Evolutionary conservation across 2,888 invertebrate genomes (phyloP).

Genomic region (Ectemnius cavifrons): DNA sequence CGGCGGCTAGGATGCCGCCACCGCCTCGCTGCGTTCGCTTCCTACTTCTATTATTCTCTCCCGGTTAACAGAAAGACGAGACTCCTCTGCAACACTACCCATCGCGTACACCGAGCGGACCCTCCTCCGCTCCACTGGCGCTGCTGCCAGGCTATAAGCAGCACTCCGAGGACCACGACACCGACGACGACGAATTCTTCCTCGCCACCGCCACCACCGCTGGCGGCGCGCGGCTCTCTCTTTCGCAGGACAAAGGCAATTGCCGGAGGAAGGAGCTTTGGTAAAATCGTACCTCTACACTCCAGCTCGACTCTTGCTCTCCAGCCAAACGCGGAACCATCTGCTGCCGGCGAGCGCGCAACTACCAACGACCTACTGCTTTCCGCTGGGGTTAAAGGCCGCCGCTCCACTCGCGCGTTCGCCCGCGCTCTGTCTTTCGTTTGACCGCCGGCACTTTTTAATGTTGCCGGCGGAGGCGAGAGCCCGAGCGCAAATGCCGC

Average conservation of each 20-base stretch:
- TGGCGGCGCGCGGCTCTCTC: constrained; percentile 18
- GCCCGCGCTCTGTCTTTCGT: constrained; percentile 8
- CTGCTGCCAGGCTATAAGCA: neutral
- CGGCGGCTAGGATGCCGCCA: constrained; percentile 28
- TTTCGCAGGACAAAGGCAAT: constrained; percentile 44
- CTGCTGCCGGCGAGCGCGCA: constrained; percentile 1
- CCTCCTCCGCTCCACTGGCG: constrained; percentile 13
- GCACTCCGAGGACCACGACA: neutral
- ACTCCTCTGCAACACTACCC: constrained; percentile 12
- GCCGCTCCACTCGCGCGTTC: neutral
- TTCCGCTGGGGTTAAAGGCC: constrained; percentile 5
- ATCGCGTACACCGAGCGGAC: constrained; percentile 15
- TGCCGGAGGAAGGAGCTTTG: constrained; percentile 24
- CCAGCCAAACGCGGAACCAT: constrained; percentile 8
- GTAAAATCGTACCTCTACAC: constrained; percentile 14
- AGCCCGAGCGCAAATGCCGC: neutral
- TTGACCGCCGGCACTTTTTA: constrained; percentile 10
- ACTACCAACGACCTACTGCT: constrained; percentile 2
- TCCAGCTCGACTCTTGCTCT: constrained; percentile 13
- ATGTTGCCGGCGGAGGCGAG: neutral
- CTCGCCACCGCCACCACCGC: constrained; percentile 15
- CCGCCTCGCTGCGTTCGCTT: constrained; percentile 59
- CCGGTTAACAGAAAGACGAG: constrained; percentile 36
- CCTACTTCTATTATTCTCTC: constrained; percentile 70
- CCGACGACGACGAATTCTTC: constrained; percentile 37